A percentile compares a stretch with the other conserved stretches of the same genome.
Conservation (phyloP, 2,797 vertebrate genomes). For the Cygnus olor region DNA sequence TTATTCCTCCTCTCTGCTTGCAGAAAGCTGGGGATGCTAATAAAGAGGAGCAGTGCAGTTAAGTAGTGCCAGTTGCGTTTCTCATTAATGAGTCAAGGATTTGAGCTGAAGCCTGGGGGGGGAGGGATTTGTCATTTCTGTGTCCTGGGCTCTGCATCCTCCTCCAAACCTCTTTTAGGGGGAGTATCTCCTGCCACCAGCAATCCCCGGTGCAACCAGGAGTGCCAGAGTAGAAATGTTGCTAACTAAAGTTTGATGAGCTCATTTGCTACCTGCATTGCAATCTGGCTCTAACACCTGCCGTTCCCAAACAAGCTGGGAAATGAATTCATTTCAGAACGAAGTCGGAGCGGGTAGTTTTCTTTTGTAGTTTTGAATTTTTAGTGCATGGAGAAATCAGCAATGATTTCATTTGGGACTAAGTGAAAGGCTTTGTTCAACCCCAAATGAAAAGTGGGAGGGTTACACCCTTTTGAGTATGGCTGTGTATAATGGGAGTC, state of each 20-base stretch:
- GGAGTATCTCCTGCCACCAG: neutral
- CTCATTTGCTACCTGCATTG: constrained; percentile 44
- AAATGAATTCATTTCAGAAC: constrained; percentile 51
- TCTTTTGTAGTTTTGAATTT: constrained; percentile 41
- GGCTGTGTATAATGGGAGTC: neutral
- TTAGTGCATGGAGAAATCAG: constrained; percentile 47
- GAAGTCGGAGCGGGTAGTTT: constrained; percentile 2
- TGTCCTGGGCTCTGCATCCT: neutral
- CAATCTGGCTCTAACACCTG: constrained; percentile 47
- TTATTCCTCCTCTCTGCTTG: neutral
- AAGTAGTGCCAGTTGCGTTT: neutral
- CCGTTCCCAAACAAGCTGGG: neutral
- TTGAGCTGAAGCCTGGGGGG: neutral
- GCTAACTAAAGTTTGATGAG: constrained; percentile 8
- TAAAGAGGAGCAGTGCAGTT: neutral
- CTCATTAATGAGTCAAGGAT: neutral
- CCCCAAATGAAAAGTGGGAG: neutral
- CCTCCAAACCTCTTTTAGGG: neutral
- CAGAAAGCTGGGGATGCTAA: neutral
- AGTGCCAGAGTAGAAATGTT: neutral
- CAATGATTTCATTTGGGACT: constrained; percentile 41
- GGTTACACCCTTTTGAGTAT: neutral
- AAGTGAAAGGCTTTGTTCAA: constrained; percentile 16
- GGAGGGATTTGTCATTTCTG: neutral
- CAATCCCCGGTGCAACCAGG: neutral